Evolutionary conservation across 2,888 invertebrate species (phyloP).

Genomic region (Lamellibrachia columna): DNA sequence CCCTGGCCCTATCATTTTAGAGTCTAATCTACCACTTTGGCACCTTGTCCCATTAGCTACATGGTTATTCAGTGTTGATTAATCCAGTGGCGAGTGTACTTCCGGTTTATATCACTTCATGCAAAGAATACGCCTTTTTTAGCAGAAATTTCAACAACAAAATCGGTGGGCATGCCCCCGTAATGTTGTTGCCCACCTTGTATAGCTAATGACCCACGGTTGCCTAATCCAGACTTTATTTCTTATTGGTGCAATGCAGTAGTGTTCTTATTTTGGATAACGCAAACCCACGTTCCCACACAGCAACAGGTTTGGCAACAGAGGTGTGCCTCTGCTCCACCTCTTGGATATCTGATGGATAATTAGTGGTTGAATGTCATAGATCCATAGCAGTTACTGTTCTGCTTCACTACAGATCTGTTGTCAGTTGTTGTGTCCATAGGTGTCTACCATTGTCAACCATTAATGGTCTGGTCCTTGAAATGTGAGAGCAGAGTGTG

Average conservation of each 20-base stretch:
- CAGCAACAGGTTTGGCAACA: background rate
- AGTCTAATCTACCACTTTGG: background rate
- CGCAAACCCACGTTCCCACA: background rate
- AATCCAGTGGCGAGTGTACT: background rate
- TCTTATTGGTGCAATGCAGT: background rate
- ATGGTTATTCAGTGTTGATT: background rate
- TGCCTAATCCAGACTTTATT: background rate
- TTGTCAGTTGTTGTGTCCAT: background rate
- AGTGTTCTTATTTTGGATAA: background rate
- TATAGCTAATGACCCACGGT: background rate
- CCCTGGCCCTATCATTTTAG: background rate
- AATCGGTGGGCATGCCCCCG: too few relatives aligned
- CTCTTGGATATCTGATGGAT: background rate
- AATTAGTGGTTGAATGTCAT: conserved; percentile 11
- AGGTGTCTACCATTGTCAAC: background rate
- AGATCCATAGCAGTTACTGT: background rate
- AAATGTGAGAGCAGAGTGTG: background rate
- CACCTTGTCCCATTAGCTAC: background rate
- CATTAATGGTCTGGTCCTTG: background rate
- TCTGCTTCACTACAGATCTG: background rate
- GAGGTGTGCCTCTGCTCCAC: background rate
- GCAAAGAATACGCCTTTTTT: background rate
- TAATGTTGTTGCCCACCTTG: background rate
- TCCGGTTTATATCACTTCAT: background rate
- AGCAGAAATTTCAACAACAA: background rate